A percentile compares a stretch with the other conserved stretches of the same genome.
Evolutionary conservation across 2,888 invertebrate genomes (phyloP).

Genomic region (Melikaiella ostensackeni): DNA sequence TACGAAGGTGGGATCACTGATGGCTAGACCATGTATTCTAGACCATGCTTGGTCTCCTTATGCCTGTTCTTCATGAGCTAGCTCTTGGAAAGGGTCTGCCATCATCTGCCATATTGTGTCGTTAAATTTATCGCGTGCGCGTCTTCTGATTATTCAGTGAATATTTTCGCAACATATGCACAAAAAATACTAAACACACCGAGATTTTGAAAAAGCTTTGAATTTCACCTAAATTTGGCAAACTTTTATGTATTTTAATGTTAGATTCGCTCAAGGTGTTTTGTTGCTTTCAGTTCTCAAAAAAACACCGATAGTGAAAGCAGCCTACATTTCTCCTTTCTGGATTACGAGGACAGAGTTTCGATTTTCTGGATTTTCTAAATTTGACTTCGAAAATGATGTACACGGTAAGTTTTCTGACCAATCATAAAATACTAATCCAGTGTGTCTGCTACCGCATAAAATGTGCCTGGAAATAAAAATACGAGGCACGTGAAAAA

Average conservation of each 20-base stretch:
- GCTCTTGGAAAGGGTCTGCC: no score
- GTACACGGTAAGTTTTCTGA: conserved; percentile 77
- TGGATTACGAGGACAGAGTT: background rate
- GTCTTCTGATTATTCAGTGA: background rate
- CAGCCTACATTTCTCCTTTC: background rate
- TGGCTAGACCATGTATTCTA: no score
- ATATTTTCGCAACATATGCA: background rate
- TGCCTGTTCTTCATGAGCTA: no score
- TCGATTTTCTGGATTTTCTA: background rate
- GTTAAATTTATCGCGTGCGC: background rate
- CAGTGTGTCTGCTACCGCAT: no score
- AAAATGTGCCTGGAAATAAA: no score
- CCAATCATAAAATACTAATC: background rate
- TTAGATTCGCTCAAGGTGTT: background rate
- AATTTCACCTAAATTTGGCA: background rate
- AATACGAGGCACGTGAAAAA: background rate
- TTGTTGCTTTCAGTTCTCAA: background rate
- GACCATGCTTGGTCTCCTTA: no score
- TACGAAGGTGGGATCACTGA: no score
- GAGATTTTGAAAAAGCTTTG: background rate
- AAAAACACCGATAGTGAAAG: background rate
- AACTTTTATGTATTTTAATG: background rate
- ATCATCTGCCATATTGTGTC: background rate
- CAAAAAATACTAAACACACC: background rate
- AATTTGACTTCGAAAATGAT: conserved; percentile 74